Evolutionary conservation across 2,113 vertebrate species (phyloP).

Genomic region (Thalassarche chlororhynchos): DNA sequence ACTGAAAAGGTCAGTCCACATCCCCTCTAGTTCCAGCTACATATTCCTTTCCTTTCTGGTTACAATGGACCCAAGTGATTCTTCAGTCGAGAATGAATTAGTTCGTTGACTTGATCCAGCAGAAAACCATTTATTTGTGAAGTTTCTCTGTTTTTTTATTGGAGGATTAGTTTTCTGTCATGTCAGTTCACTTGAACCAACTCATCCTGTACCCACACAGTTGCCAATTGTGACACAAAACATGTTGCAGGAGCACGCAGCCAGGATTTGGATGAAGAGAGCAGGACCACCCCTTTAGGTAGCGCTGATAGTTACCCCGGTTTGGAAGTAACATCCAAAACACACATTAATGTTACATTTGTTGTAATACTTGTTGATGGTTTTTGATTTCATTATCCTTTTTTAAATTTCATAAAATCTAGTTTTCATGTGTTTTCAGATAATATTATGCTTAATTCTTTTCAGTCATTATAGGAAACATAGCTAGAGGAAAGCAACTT

Average conservation of each 20-base stretch:
- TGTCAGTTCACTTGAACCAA: not conserved
- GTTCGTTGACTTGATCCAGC: conserved; percentile 15
- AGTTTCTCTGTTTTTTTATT: not conserved
- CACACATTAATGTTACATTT: not conserved
- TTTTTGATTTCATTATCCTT: not conserved
- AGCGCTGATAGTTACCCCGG: not conserved
- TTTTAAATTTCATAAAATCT: not conserved
- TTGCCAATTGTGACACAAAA: not conserved
- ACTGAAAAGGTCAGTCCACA: not conserved
- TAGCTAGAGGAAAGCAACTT: not conserved
- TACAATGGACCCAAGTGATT: not conserved
- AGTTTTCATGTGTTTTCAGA: not conserved
- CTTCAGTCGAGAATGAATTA: not conserved
- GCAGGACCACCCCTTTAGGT: not conserved
- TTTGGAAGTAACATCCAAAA: not conserved
- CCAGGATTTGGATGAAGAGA: not conserved
- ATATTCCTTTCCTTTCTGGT: not conserved
- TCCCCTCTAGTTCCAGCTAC: not conserved
- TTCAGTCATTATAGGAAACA: not conserved
- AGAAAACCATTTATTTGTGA: not conserved
- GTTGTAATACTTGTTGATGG: not conserved
- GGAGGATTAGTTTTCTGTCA: not conserved
- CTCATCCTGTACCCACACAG: not conserved
- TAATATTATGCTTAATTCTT: not conserved
- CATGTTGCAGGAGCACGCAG: not conserved